Evolutionary conservation across 2,113 vertebrate species (phyloP).

Genomic region (Oncorhynchus gorbuscha): DNA sequence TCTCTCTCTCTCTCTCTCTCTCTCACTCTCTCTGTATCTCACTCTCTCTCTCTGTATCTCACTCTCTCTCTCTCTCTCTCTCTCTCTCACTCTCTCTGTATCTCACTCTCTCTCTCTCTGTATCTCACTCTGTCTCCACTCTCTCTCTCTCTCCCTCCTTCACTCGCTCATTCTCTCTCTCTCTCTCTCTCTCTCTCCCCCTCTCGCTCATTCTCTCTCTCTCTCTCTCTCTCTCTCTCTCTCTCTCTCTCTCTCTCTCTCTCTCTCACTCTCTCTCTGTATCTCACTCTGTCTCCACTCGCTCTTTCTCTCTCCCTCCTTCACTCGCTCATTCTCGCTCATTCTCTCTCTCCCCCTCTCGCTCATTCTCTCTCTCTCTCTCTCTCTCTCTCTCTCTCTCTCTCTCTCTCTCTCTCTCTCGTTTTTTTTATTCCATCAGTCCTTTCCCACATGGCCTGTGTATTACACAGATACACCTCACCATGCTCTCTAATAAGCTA

Average conservation of each 20-base stretch:
- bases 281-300: background rate
- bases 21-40: too few relatives aligned
- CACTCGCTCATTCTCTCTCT: too few relatives aligned
- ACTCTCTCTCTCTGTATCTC: too few relatives aligned
- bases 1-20: background rate
- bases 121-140: rapidly evolving
- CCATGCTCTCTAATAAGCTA: too few relatives aligned
- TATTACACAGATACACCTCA: too few relatives aligned
- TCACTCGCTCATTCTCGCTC: background rate
- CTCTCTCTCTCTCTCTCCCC: background rate
- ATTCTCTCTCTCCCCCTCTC: background rate
- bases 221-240: background rate
- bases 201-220: background rate
- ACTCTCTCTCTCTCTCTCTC: background rate
- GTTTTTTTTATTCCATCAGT: background rate
- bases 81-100: background rate
- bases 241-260: background rate
- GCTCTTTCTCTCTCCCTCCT: background rate
- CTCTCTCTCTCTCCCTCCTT: background rate
- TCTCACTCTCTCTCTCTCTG: background rate
- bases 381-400: too few relatives aligned
- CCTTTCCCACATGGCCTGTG: background rate
- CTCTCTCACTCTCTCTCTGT: background rate
- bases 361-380: background rate
- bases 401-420: background rate